These are phyloP conservation scores for Donacobius atricapilla DNA, from an alignment of 2,113 vertebrate species.

Conservation along the genomic window DNA sequence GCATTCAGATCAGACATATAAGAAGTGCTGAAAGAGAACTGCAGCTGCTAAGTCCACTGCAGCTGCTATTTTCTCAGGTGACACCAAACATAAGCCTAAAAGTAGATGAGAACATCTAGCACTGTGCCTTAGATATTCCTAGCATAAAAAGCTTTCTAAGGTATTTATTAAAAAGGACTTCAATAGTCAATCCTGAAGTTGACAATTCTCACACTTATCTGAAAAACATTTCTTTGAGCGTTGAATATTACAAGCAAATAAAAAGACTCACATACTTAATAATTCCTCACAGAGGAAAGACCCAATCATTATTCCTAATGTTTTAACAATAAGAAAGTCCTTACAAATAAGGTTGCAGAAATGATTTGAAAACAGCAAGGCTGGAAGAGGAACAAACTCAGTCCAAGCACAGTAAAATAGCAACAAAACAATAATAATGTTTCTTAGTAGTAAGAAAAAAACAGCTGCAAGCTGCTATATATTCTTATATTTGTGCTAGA, in stretches of 20 bases:
- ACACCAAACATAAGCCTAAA: background rate
- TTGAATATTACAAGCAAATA: background rate
- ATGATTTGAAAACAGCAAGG: background rate
- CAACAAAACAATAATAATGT: background rate
- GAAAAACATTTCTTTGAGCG: background rate
- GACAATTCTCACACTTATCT: background rate
- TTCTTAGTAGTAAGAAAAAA: background rate
- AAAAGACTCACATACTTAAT: background rate
- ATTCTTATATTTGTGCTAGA: background rate
- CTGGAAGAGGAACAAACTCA: background rate
- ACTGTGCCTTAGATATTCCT: background rate
- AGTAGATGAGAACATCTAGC: background rate
- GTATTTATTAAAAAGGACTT: background rate
- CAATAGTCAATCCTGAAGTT: background rate
- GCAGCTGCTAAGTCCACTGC: background rate
- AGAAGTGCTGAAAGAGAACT: background rate
- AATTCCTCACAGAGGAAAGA: background rate
- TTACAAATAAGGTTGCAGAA: background rate
- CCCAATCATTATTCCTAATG: background rate
- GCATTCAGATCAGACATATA: background rate
- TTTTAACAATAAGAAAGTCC: background rate
- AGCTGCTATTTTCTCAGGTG: background rate
- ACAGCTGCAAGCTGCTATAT: background rate
- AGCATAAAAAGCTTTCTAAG: background rate
- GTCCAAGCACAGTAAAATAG: background rate